Base-by-base conservation (phyloP, 2,113 vertebrate genomes). In the Sebastes fasciatus region DNA sequence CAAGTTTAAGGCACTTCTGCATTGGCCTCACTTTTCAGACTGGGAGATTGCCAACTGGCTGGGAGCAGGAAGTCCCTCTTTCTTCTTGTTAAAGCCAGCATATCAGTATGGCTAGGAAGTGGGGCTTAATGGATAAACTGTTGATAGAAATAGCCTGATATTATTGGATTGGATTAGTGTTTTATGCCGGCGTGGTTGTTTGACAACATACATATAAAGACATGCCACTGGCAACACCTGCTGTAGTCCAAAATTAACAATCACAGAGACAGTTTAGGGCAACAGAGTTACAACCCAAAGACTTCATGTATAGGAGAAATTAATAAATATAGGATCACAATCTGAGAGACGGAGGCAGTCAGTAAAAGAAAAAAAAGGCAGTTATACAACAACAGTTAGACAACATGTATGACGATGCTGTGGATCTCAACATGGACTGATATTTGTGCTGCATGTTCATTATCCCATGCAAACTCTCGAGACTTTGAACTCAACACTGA, bases 391-490 rank as follows among this genome's bases (percentile, higher is more conserved):
- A 23, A 19, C 8, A 43, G 40, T 64, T 13, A 17, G 8, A 66
- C 6, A 17, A 26, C 13, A 64, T 4, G 17, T 4, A 46, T 48
- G 43, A 60, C 5, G 1, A 16, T 49, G 17, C 8, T 21, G 12
- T 49, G 8, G 42, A 71, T 23, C 49, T 19, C 8, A 58, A 58
- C 26, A 43, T 52, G 45, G 63, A 61, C 34, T 8, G 52, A 26
- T 58, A 46, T 48, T 55, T 57, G 8, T 1, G 17, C 17, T 49
- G 58, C 75, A 54, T 58, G 21, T 74, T 80, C 13, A 40, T 80
- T 82, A 71, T 74, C 48, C 52, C 52, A 60, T 58, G 34, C 67
- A 54, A 65, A 54, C 23, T 77, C 21, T 73, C 49, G 40, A 86
- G 55, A 79, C 40, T 62, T 58, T 45, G n/a, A 87, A 68, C n/a